Percentiles rank a stretch among this genome's conserved stretches.
phyloP scores from a whole-genome alignment of 2,113 vertebrate species.

The Ctenodactylus gundi region DNA sequence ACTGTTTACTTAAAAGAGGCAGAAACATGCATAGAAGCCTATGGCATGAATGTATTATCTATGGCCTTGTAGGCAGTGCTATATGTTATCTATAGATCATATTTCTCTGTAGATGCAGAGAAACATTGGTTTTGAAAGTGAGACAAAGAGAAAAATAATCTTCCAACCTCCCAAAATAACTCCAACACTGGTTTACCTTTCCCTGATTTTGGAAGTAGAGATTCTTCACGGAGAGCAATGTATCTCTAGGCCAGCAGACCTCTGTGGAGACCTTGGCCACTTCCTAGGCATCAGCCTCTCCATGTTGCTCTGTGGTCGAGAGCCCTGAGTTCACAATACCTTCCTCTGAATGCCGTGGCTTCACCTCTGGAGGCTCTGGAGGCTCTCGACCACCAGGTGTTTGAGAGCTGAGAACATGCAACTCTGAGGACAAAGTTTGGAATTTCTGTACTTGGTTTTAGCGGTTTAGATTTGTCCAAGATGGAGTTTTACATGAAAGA shows the following conservation, averaged over 20 bases:
- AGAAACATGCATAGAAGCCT: background rate
- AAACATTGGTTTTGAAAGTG: background rate
- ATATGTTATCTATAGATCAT: background rate
- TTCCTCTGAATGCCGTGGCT: background rate
- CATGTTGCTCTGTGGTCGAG: accelerated
- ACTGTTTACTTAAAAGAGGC: conserved; percentile 26
- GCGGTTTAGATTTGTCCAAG: background rate
- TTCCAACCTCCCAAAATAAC: background rate
- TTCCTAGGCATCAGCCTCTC: background rate
- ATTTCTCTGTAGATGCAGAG: background rate
- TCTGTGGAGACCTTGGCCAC: background rate
- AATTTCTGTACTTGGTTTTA: conserved; percentile 3
- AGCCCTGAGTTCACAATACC: background rate
- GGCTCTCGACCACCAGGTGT: background rate
- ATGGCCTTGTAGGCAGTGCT: background rate
- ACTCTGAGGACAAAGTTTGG: background rate
- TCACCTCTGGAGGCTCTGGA: too few species aligned
- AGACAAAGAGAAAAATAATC: background rate
- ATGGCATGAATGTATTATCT: background rate
- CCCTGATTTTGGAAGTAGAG: background rate
- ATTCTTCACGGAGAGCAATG: background rate
- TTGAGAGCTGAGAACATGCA: background rate
- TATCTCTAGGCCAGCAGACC: accelerated
- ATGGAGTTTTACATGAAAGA: conserved; percentile 3
- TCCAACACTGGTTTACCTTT: background rate